Evolutionary conservation across 2,888 invertebrate species (phyloP), one percentile per base, ranked within the genome.

Genomic region (Dryadula phaetusa): DNA sequence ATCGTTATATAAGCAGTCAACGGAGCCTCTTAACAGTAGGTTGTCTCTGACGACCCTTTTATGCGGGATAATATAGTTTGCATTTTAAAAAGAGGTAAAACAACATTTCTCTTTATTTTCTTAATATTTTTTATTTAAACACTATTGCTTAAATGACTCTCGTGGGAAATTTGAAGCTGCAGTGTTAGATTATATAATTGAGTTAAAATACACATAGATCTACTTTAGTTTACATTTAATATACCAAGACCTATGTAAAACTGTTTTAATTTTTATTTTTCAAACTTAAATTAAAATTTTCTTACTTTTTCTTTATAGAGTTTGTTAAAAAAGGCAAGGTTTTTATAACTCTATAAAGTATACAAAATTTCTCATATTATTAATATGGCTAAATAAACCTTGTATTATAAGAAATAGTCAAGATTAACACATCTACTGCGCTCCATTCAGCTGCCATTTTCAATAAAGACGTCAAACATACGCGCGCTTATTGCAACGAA

Each of bases 391-490:
- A 32, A 52, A 52, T 16, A 1, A 52, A 16, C 4, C 10, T 28
- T 16, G 28, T 52, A 8, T 49, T n/a, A n/a, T 1, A 20, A n/a
- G 0, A 28, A 16, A 49, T 42, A 28, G 22, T 58, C n/a, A n/a
- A 64, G 60, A 60, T 66, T 63, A 66, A 66, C 62, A 62, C 52
- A 42, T 58, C 61, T 52, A 46, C 53, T 47, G 61, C 62, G 68
- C 56, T 58, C 67, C 28, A 67, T 70, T 64, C 25, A 56, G 40
- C 67, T 70, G 67, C 62, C 64, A 67, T 67, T 64, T 70, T 67
- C 67, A 70, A 70, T 70, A 64, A 62, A 52, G 47, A 67, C 64
- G 34, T 37, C 44, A 58, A n/a, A 64, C 64, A 54, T 62, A 67
- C 64, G n/a, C 62, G 42, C 62, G 49, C 52, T 67, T 62, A 70